Evolutionary conservation across 2,888 invertebrate species (phyloP), one percentile per base, ranked within the genome.

Genomic region (Chouioia cunea): DNA sequence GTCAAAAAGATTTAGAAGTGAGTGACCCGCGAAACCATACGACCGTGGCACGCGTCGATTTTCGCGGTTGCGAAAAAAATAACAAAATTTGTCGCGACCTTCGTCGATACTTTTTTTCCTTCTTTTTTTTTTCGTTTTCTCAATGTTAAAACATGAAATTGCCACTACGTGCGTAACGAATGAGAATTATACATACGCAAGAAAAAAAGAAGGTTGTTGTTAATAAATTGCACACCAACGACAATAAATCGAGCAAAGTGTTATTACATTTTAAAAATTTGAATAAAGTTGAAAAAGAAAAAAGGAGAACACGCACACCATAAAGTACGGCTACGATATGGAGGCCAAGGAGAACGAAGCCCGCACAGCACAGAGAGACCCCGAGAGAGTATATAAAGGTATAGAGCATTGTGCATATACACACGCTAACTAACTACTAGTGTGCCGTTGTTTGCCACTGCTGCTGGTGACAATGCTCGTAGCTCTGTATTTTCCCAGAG

Each of bases 151-250:
- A n/a, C n/a, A n/a, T n/a, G n/a, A n/a, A n/a, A n/a, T n/a, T n/a
- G n/a, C n/a, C n/a, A n/a, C n/a, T n/a, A n/a, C n/a, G n/a, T n/a
- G n/a, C n/a, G n/a, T n/a, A n/a, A 16, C 48, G 23, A 64, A 64
- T 16, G 12, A 22, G 10, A 46, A 43, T 14, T 54, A 53, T 27
- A 88, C 14, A 3, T 10, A 16, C 18, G 18, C 56, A 59, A 56
- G 70, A 64, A 36, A 50, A 60, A 52, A 43, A 48, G 46, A 15
- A 56, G 27, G 22, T 59, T n/a, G 47, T 36, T 52, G 44, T 23
- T 58, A 64, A 73, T n/a, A n/a, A 16, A 46, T 14, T 52, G 52
- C 52, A 58, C 63, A 44, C 64, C 20, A 47, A 4, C 44, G n/a
- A 56, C 12, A 20, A 43, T 6, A 63, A 47, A 57, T 44, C 18